Evolutionary conservation across 2,113 vertebrate species (phyloP).

Genomic region (Burhinus oedicnemus): DNA sequence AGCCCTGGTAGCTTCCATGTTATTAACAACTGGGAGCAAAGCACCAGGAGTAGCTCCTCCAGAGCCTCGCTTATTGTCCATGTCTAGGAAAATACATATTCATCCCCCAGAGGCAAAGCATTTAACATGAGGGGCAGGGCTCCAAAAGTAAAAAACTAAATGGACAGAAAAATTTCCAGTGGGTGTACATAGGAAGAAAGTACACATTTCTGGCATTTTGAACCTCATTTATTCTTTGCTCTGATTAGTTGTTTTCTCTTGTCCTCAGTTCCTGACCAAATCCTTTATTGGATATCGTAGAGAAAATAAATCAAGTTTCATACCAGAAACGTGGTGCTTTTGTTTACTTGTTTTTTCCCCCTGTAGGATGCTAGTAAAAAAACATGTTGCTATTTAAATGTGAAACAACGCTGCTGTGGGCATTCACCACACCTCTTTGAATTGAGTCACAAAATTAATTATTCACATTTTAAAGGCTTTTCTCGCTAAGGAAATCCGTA

Average conservation of each 20-base stretch:
- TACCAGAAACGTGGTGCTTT: background rate
- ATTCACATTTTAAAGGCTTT: background rate
- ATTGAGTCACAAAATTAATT: background rate
- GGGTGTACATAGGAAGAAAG: fast-evolving
- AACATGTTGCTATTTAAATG: background rate
- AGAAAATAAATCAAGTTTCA: background rate
- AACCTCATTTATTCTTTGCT: background rate
- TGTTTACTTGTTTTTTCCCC: background rate
- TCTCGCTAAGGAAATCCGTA: background rate
- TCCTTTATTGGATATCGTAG: background rate
- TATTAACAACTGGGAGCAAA: background rate
- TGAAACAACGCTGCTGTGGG: background rate
- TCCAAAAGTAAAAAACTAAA: background rate
- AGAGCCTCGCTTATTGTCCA: background rate
- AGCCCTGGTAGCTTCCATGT: background rate
- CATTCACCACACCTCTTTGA: background rate
- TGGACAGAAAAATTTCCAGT: background rate
- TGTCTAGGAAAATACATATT: background rate
- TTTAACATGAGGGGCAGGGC: background rate
- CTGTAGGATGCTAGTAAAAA: background rate
- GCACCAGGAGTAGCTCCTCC: background rate
- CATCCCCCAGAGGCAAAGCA: background rate
- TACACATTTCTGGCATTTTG: background rate
- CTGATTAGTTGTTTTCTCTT: fast-evolving
- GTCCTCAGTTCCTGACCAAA: background rate